Base-by-base conservation (phyloP, 2,888 invertebrate species). In the Nephrotoma appendiculata region DNA sequence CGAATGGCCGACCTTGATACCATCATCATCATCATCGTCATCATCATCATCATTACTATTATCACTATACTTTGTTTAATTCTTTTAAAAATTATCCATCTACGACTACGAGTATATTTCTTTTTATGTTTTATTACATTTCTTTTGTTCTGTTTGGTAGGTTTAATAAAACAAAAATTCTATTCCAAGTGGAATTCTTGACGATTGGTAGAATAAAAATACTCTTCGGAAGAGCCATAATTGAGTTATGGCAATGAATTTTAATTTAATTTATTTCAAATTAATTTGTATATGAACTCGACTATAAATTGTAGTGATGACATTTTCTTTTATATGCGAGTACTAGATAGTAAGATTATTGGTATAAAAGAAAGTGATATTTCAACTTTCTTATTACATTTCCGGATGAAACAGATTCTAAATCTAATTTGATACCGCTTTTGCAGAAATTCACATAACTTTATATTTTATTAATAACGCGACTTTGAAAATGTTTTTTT, bases 1-100 rank as follows among this genome's bases (percentile, higher is more conserved):
- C 31, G 44, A 45, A 85, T 85, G 85, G 19, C 44, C 85, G 85
- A 85, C 85, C 85, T 85, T 85, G 85, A 85, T 85, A 85, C 85
- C 85, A 85, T 85, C 44, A 85, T 85, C 84, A 84, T 84, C 44
- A 85, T 85, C 84, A 84, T 84, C 42, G n/a, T n/a, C n/a, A n/a
- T n/a, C 42, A 84, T 84, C 44, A 85, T 85, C 84, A 84, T 84
- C 42, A 84, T 84, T 84, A 84, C 43, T 84, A 84, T 84, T 84
- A 71, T 71, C 71, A 71, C 71, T 52, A 52, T 52, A 44, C 44
- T 52, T 52, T 52, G 15, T 52, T 52, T 57, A 57, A 57, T 57
- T 57, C 52, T 83, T 83, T 41, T 83, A 83, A 83, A 83, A 83
- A 41, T 83, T 12, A 12, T 83, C 1, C 31, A 31, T 31, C 2